A percentile compares a stretch with the other conserved stretches of the same genome.
Conservation (phyloP, 1,140 invertebrate genomes). For the Lordiphosa clarofinis region DNA sequence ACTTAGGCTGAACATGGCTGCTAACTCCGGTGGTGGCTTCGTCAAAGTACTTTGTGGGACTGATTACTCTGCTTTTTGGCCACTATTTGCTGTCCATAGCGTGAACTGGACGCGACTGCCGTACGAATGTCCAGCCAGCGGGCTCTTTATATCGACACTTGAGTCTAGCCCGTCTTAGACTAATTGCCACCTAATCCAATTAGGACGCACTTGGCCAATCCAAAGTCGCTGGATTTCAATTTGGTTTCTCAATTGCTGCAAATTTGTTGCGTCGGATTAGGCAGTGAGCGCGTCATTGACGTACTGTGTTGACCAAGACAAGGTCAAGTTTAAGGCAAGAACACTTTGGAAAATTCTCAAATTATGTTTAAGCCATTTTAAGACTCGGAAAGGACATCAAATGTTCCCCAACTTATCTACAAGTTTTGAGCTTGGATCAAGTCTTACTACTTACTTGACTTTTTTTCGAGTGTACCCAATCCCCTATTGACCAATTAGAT, state of each 20-base stretch:
- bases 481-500: conserved; percentile 53
- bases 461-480: background rate
- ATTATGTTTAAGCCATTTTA: too few relatives aligned
- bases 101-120: conserved; percentile 57
- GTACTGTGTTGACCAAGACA: conserved; percentile 29
- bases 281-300: conserved; percentile 21
- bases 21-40: conserved; percentile 42
- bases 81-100: conserved; percentile 65
- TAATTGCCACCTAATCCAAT: conserved; percentile 73
- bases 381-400: too few relatives aligned
- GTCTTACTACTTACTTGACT: background rate
- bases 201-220: conserved; percentile 60
- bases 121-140: conserved; percentile 2
- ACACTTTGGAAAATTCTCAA: too few relatives aligned
- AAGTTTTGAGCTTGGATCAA: too few relatives aligned
- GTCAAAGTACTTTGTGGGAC: conserved; percentile 12
- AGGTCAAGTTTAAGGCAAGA: conserved; percentile 67
- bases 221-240: conserved; percentile 40
- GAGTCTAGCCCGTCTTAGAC: conserved; percentile 52
- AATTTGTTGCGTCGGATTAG: conserved; percentile 63
- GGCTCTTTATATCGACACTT: conserved; percentile 60
- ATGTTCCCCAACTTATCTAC: too few relatives aligned
- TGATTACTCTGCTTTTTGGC: conserved; percentile 20
- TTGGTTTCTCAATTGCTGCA: conserved; percentile 52
- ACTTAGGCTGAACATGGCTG: conserved; percentile 59